Evolutionary conservation across 2,888 invertebrate species (phyloP).

Genomic region (Liodrosophila aerea): DNA sequence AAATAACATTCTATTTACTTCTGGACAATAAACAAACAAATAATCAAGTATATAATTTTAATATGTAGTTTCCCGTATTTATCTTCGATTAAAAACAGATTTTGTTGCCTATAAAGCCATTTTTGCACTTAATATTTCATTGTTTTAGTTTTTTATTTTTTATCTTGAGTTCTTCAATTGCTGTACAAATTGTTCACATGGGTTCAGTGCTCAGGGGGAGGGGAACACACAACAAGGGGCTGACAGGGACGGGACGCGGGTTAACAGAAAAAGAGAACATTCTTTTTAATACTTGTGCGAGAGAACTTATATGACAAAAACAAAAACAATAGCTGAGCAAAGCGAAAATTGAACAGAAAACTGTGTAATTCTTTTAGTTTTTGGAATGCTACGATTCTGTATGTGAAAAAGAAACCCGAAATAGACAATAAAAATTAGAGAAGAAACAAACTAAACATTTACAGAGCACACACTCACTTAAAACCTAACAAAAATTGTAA

Average conservation of each 20-base stretch:
- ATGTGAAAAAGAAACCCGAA: slow-evolving; percentile 39
- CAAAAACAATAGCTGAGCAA: slow-evolving; percentile 28
- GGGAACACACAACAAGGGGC: slow-evolving; percentile 35
- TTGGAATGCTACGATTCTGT: slow-evolving; percentile 73
- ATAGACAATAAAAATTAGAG: slow-evolving; percentile 16
- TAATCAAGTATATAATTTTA: slow-evolving; percentile 27
- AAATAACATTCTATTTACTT: slow-evolving; percentile 55
- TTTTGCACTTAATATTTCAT: slow-evolving; percentile 71
- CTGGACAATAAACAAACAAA: slow-evolving; percentile 54
- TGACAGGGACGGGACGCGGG: slow-evolving; percentile 13
- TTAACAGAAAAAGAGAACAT: slow-evolving; percentile 32
- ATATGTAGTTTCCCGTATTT: slow-evolving; percentile 12
- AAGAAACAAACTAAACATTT: slow-evolving; percentile 52
- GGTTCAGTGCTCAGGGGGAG: slow-evolving; percentile 42
- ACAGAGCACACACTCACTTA: slow-evolving; percentile 64
- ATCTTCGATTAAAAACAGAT: slow-evolving; percentile 44
- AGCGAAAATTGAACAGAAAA: slow-evolving; percentile 26
- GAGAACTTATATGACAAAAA: slow-evolving; percentile 18
- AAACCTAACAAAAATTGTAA: slow-evolving; percentile 72
- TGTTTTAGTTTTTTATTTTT: slow-evolving; percentile 45
- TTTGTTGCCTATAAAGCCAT: slow-evolving; percentile 60
- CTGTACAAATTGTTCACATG: slow-evolving; percentile 69
- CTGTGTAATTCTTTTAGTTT: slow-evolving; percentile 28
- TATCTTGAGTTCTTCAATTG: slow-evolving; percentile 55
- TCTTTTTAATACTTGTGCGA: slow-evolving; percentile 69